These are phyloP conservation scores for Strix aluco DNA, from an alignment of 2,113 vertebrate genomes.

Conservation along the genomic window DNA sequence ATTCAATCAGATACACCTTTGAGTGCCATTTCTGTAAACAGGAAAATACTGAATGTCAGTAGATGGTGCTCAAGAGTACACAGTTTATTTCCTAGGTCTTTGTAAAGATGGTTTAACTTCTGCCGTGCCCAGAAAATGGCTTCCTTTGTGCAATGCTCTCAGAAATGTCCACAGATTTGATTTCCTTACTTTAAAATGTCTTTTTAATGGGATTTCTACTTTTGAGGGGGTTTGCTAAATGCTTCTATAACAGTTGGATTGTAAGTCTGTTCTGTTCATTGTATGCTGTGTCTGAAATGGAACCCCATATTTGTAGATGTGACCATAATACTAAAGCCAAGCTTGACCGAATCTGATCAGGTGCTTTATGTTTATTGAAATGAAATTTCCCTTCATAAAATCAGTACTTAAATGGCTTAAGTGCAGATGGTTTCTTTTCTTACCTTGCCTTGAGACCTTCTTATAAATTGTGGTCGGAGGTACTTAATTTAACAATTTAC, in stretches of 20 bases:
- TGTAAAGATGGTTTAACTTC: neutral
- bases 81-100: neutral
- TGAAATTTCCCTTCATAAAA: neutral
- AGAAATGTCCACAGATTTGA: neutral
- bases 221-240: neutral
- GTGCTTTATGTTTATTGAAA: neutral
- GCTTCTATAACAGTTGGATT: neutral
- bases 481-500: neutral
- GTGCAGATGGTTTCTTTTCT: neutral
- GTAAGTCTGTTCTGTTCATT: neutral
- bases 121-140: neutral
- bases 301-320: neutral
- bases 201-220: neutral
- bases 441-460: neutral
- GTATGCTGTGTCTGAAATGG: neutral
- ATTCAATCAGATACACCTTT: neutral
- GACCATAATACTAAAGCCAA: neutral
- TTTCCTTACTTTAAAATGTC: neutral
- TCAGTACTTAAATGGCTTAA: neutral
- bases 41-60: neutral
- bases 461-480: neutral
- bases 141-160: neutral
- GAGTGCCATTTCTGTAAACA: neutral
- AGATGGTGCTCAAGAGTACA: neutral
- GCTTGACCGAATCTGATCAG: neutral